phyloP scores from a whole-genome alignment of 1,140 invertebrate genomes.

The Aphidius gifuensis region DNA sequence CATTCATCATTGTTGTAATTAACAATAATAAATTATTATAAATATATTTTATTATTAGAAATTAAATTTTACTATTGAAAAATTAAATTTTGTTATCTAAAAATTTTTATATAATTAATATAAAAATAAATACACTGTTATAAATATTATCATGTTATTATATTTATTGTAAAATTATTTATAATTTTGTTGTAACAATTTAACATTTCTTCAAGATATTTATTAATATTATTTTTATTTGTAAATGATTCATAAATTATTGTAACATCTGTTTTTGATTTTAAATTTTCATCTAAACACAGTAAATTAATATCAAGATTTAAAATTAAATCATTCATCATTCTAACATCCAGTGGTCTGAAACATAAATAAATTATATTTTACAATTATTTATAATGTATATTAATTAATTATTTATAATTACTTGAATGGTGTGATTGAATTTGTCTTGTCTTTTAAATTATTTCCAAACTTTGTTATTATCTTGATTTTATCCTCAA shows the following conservation, averaged over 20 bases:
- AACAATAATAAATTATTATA: too few relatives aligned
- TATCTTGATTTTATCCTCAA: constrained; percentile 26
- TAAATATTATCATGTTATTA: constrained; percentile 1
- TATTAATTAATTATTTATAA: constrained; percentile 15
- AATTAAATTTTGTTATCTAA: too few relatives aligned
- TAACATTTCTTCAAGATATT: constrained; percentile 35
- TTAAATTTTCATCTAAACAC: constrained; percentile 35
- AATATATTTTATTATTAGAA: too few relatives aligned
- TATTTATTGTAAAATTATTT: constrained; percentile 31
- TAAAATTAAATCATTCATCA: constrained; percentile 45
- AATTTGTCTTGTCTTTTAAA: constrained; percentile 33
- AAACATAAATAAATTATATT: constrained; percentile 21
- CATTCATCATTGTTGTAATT: not conserved
- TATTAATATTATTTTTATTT: constrained; percentile 25
- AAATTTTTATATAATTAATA: too few relatives aligned
- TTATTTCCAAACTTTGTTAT: constrained; percentile 24
- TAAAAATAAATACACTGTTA: too few relatives aligned
- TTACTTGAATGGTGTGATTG: constrained; percentile 32
- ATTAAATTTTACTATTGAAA: too few relatives aligned
- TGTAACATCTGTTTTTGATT: constrained; percentile 58
- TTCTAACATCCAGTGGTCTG: constrained; percentile 40
- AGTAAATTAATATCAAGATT: constrained; percentile 42
- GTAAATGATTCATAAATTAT: constrained; percentile 57
- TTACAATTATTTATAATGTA: not conserved
- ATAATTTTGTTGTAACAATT: constrained; percentile 36